These are phyloP conservation scores for Patella pellucida DNA, from an alignment of 2,888 invertebrate genomes.

Conservation along the genomic window DNA sequence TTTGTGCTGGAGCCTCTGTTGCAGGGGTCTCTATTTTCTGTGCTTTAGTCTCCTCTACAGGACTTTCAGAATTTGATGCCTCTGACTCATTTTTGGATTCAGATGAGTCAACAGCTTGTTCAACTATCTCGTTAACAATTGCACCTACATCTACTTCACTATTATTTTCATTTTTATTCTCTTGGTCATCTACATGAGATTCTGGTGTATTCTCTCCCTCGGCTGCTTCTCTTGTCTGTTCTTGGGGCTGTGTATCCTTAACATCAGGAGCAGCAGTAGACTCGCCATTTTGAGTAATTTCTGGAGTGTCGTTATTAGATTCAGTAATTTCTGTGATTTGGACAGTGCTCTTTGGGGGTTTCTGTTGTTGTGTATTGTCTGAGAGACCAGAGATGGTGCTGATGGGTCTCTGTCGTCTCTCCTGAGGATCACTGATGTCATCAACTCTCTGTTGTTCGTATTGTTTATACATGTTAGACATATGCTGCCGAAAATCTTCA, in stretches of 20 bases:
- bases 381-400: slow-evolving; percentile 90
- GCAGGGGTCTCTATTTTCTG: neutral
- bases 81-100: slow-evolving; percentile 18
- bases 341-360: slow-evolving; percentile 55
- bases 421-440: slow-evolving; percentile 94
- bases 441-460: slow-evolving; percentile 94
- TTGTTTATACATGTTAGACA: slow-evolving; percentile 86
- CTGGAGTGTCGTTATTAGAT: slow-evolving; percentile 13
- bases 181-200: slow-evolving; percentile 47
- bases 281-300: slow-evolving; percentile 16
- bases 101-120: slow-evolving; percentile 19
- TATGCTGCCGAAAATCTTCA: slow-evolving; percentile 97
- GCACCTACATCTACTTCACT: slow-evolving; percentile 31
- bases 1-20: neutral
- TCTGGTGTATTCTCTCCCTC: slow-evolving; percentile 38
- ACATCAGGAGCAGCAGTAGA: slow-evolving; percentile 32
- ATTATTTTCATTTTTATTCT: slow-evolving; percentile 24
- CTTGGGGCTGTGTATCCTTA: slow-evolving; percentile 31
- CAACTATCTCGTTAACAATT: slow-evolving; percentile 41
- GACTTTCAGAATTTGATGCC: slow-evolving; percentile 16
- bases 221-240: slow-evolving; percentile 25
- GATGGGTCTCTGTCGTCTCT: slow-evolving; percentile 91
- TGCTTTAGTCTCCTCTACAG: slow-evolving; percentile 16
- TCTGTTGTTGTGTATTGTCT: slow-evolving; percentile 38
- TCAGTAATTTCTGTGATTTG: slow-evolving; percentile 58